phyloP scores from a whole-genome alignment of 2,888 invertebrate species.

The Eupeodes luniger region DNA sequence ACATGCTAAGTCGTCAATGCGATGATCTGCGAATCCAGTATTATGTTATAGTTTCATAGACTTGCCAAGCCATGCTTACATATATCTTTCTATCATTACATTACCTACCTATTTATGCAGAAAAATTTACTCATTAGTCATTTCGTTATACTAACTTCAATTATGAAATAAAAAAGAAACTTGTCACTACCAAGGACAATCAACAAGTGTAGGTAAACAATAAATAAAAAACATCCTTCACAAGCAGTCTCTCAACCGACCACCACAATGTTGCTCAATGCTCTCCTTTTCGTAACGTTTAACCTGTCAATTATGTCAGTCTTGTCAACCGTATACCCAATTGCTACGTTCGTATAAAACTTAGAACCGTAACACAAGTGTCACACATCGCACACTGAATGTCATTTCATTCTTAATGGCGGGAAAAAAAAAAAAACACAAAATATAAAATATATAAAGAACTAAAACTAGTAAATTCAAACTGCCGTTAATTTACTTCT shows the following conservation, averaged over 20 bases:
- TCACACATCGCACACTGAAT: conserved; percentile 49
- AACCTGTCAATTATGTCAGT: conserved; percentile 73
- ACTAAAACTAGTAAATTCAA: conserved; percentile 20
- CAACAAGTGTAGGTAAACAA: conserved; percentile 33
- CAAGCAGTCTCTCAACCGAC: background rate
- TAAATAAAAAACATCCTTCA: background rate
- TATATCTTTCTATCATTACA: no score
- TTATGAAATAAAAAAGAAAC: background rate
- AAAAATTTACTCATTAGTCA: no score
- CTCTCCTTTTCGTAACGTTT: conserved; percentile 52
- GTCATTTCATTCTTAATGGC: conserved; percentile 53
- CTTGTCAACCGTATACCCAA: conserved; percentile 55
- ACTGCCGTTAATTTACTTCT: conserved; percentile 61
- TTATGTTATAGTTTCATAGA: no score
- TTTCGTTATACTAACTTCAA: no score
- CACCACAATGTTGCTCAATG: conserved; percentile 44
- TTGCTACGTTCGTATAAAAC: conserved; percentile 29
- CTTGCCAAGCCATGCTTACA: no score
- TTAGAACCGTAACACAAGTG: conserved; percentile 54
- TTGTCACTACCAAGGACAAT: conserved; percentile 11
- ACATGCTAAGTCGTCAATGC: no score
- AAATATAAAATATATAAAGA: background rate
- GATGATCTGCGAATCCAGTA: no score
- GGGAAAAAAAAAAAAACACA: background rate
- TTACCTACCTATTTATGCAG: no score